Evolutionary conservation across 2,888 invertebrate genomes (phyloP).

Genomic region (Aleiodes leptofemur): DNA sequence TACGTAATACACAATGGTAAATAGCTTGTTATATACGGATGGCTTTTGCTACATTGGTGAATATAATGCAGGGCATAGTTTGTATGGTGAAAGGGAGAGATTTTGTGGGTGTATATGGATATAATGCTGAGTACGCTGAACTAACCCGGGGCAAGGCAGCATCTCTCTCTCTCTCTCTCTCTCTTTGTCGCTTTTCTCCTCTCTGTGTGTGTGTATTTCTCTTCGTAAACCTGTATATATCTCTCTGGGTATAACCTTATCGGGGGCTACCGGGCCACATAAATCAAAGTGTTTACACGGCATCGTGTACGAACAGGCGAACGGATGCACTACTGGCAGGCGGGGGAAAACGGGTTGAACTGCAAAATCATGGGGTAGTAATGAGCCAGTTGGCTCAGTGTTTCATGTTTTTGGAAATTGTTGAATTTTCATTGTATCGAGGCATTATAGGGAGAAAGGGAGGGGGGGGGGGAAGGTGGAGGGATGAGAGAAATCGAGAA

Average conservation of each 20-base stretch:
- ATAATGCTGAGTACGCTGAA: conserved; percentile 60
- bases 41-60: conserved; percentile 32
- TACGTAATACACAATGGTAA: conserved; percentile 51
- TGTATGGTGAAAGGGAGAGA: conserved; percentile 23
- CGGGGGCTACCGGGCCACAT: conserved; percentile 66
- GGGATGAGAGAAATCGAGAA: not conserved
- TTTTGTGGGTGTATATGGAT: conserved; percentile 24
- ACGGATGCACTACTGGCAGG: conserved; percentile 59
- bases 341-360: too few relatives aligned
- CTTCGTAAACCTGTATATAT: conserved; percentile 21
- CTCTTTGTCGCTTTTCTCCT: not conserved
- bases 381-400: conserved; percentile 57
- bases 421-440: conserved; percentile 3
- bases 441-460: not conserved
- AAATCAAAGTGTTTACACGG: conserved; percentile 71
- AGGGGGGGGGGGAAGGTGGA: not conserved
- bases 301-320: conserved; percentile 42
- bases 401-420: conserved; percentile 5
- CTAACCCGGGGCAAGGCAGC: conserved; percentile 46
- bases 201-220: not conserved
- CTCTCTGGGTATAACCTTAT: conserved; percentile 66
- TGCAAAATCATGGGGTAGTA: conserved; percentile 57
- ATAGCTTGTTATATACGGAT: not conserved
- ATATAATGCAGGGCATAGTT: conserved; percentile 32
- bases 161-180: not conserved